Base-by-base conservation (phyloP, 2,888 invertebrate species). In the Spodoptera picta region DNA sequence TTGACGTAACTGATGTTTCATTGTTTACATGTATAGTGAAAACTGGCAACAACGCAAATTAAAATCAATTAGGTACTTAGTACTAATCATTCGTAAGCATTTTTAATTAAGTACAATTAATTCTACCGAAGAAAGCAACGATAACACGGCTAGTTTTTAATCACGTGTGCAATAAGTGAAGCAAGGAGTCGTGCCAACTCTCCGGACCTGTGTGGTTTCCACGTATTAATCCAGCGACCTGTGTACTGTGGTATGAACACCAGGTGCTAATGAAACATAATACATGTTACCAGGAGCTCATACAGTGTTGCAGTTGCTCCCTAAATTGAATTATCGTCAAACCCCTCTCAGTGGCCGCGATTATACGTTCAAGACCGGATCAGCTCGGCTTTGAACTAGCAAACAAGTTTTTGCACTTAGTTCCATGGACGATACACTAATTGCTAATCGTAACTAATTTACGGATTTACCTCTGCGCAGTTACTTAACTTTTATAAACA, bases 311-410 rank as follows among this genome's bases (percentile, higher is more conserved):
- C 67, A 76, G 78, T 78, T 76, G 76, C 65, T 65, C 53, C 71
- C 74, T 71, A 79, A 83, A 84, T 86, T 83, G 84, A 84, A 86
- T 86, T 84, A 85, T 83, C 80, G 82, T 83, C 83, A 86, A 84
- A 82, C 82, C 77, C 67, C 51, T 60, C 78, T 80, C 69, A 77
- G 79, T 77, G 77, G 75, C 66, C 54, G 77, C 79, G 81, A 82
- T 82, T 81, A 80, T 77, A 73, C 65, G 73, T 69, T 73, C 69
- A 75, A 65, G 67, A 73, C 74, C 75, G 74, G 69, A 66, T 73
- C 71, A 78, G 80, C 74, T 66, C 47, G 68, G 67, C 74, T 81
- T 79, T 77, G 81, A 81, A 73, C 73, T 67, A 50, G 69, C 72
- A 77, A 82, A 79, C 82, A 81, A 82, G 70, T 74, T 41, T 49